Evolutionary conservation across 2,113 vertebrate species (phyloP).

Genomic region (Ophthalmotilapia sp.): DNA sequence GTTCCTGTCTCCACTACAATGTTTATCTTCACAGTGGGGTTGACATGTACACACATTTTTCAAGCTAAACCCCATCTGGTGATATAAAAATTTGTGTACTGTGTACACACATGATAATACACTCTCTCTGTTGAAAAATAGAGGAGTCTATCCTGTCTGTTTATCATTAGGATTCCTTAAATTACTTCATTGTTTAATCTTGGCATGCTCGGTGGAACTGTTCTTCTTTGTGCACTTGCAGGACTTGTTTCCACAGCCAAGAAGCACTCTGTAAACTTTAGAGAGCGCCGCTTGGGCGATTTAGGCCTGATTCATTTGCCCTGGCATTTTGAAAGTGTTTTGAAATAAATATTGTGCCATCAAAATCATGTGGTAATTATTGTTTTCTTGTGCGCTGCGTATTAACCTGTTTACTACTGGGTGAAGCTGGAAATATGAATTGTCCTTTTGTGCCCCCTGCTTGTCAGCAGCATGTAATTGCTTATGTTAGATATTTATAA

Average conservation of each 20-base stretch:
- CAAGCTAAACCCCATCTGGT: constrained; percentile 8
- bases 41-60: constrained; percentile 50
- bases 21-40: constrained; percentile 15
- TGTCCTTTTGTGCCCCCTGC: constrained; percentile 7
- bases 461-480: not conserved
- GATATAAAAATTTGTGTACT: constrained; percentile 24
- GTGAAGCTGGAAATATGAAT: not conserved
- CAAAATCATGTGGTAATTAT: not conserved
- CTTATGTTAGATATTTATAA: not conserved
- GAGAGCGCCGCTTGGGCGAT: fast-evolving
- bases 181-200: constrained; percentile 31
- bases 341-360: not conserved
- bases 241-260: not conserved
- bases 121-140: not conserved
- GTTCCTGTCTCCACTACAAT: not conserved
- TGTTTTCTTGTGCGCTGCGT: not conserved
- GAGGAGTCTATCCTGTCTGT: constrained; percentile 2
- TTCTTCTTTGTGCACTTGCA: not conserved
- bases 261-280: not conserved
- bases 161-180: constrained; percentile 39
- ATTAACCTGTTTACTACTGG: not conserved
- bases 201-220: not conserved
- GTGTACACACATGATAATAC: constrained; percentile 21
- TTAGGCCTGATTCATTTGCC: not conserved
- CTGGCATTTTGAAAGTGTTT: not conserved